Conservation (phyloP, 2,113 vertebrate genomes). For the Panurus biarmicus region DNA sequence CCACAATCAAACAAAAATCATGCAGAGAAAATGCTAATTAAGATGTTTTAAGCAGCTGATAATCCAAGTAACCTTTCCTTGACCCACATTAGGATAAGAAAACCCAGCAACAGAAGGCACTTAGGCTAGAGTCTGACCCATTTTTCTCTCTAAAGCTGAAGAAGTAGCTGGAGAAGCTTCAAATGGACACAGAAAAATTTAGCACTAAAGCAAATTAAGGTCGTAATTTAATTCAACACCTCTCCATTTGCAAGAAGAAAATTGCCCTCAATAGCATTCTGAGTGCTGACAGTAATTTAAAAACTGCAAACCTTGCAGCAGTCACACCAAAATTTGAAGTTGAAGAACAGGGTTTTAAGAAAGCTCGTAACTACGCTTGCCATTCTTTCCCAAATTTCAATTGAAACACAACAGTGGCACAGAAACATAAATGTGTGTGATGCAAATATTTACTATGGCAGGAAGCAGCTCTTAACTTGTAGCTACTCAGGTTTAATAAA, state of each 20-base stretch:
- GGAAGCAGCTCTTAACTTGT: not conserved
- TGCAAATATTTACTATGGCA: not conserved
- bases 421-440: not conserved
- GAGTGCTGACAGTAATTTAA: not conserved
- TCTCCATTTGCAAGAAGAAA: not conserved
- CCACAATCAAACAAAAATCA: not conserved
- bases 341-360: not conserved
- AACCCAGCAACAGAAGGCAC: constrained; percentile 33
- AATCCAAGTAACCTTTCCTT: constrained; percentile 29
- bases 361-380: not conserved
- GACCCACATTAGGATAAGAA: constrained; percentile 39
- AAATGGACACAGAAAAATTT: not conserved
- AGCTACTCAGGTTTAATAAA: constrained; percentile 45
- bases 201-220: not conserved
- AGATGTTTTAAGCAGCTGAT: not conserved
- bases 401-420: not conserved
- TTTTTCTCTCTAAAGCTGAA: not conserved
- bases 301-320: not conserved
- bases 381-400: not conserved
- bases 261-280: not conserved
- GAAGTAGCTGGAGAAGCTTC: not conserved
- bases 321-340: not conserved
- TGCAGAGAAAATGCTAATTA: constrained; percentile 24
- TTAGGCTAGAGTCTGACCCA: not conserved
- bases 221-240: not conserved